Base-by-base conservation (phyloP, 2,888 invertebrate genomes). In the Pseudanteris insignis region DNA sequence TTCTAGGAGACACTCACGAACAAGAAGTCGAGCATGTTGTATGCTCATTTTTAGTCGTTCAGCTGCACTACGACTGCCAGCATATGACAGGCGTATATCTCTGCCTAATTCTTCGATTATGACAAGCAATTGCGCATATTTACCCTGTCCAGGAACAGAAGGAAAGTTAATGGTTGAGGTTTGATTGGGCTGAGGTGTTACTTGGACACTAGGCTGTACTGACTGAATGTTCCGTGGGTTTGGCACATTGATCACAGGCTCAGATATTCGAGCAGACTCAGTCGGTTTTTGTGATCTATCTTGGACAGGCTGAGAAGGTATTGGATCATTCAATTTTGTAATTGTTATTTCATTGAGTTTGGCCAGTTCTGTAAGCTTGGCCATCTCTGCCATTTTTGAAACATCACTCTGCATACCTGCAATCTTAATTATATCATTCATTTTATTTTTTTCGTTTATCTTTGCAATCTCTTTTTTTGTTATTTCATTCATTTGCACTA, bases 61-160 rank as follows among this genome's bases (percentile, higher is more conserved):
- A 1, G 80, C 79, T 8, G 80, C 79, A 43, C 79, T 79, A 9
- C 80, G 77, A 48, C 79, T 79, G 2, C 80, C 80, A 1, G 80
- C 80, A 30, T 80, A 80, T 2, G 79, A 79, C 11, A 79, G 66
- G 57, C 80, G 80, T 63, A 80, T 80, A 38, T 82, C 82, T 57
- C 81, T 73, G 3, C 81, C 81, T 28, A 82, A 78, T 70, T 82
- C 82, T 63, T 82, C 82, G 44, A 82, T 82, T 24, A 82, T 81
- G 10, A 78, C 75, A 58, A 82, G 63, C 34, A 80, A 57, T 53
- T 80, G 79, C 47, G 79, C 77, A 51, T 80, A 80, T 55, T 80
- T 80, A 30, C 79, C 79, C 59, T 80, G 79, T n/a, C 79, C 79
- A 28, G 80, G 78, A 47, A 79, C 77, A 10, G 74, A 69, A 10